Evolutionary conservation across 2,888 invertebrate genomes (phyloP), one percentile per base, ranked within the genome.

Genomic region (Smittia sp.): DNA sequence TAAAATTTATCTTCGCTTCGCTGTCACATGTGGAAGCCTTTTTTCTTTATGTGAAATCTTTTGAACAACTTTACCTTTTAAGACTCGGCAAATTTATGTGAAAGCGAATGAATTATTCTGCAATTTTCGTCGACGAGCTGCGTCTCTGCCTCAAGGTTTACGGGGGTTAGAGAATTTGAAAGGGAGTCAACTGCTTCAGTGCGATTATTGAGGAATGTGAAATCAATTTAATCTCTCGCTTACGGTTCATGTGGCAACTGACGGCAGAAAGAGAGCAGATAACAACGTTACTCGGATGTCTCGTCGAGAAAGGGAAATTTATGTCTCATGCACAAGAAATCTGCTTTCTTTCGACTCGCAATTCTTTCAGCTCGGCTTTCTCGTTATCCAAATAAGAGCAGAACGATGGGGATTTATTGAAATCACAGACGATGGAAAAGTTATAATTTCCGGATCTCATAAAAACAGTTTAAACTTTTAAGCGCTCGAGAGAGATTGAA

Each of bases 361-460:
- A 32, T 9, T 15, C n/a, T 46, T 46, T 3, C 46, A 13, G 11
- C 15, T 15, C n/a, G 2, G 15, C 15, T 46, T 46, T 46, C 46
- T 46, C n/a, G n/a, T 46, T 15, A 46, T 46, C 11, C 46, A 46
- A 46, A 46, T 46, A 46, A 46, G n/a, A 6, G 15, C 2, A 15
- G 46, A 2, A n/a, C 3, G 11, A n/a, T 13, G 15, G 32, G 15
- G 46, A 46, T 46, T 46, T 46, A 46, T 46, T 46, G 46, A 46
- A 46, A 46, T 46, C 2, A n/a, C 15, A n/a, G 46, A 62, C 13
- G 58, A 20, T 11, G 6, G 22, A 62, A 1, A 20, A 62, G 22
- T 11, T 22, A 22, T 62, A 62, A 62, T 62, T 62, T 62, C 58
- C 58, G 58, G 58, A 62, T 11, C 13, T 62, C 58, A 62, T 62